Percentiles rank a stretch among this genome's conserved stretches.
These are phyloP conservation scores for Pachypanchax playfairii DNA, from an alignment of 2,113 vertebrate species.

Conservation along the genomic window DNA sequence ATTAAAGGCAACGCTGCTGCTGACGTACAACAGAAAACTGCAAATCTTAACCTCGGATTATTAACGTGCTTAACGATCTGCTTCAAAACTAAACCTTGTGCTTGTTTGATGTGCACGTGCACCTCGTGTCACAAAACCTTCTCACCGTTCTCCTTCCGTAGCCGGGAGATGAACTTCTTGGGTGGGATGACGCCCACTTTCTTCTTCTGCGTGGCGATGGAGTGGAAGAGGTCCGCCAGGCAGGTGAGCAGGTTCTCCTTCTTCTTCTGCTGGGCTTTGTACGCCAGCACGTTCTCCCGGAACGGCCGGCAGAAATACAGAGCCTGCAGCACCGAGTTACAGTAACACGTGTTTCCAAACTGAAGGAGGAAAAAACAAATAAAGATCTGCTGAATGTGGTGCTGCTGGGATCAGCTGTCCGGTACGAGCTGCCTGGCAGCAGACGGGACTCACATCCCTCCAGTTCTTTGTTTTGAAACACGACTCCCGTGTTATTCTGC, in stretches of 20 bases:
- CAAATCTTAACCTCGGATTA: not conserved
- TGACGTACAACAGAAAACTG: not conserved
- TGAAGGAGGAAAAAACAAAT: conserved; percentile 56
- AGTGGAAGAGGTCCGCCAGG: conserved; percentile 97
- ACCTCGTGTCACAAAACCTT: not conserved
- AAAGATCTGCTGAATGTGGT: no score
- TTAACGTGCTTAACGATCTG: no score
- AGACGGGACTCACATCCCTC: conserved; percentile 49
- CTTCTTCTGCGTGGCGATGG: conserved; percentile 98
- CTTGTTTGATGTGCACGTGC: no score
- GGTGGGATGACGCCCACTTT: conserved; percentile 98
- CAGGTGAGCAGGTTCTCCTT: conserved; percentile 97
- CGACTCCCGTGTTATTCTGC: conserved; percentile 51
- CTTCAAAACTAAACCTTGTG: no score
- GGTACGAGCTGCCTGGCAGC: not conserved
- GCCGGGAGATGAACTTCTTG: conserved; percentile 97
- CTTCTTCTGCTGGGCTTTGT: conserved; percentile 98
- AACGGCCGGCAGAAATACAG: conserved; percentile 97
- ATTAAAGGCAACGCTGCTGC: conserved; percentile 10
- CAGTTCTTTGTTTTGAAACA: conserved; percentile 51
- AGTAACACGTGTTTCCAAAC: conserved; percentile 99
- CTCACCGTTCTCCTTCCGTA: conserved; percentile 96
- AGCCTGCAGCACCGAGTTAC: conserved; percentile 97
- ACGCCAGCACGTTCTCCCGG: conserved; percentile 95
- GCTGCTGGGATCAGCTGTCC: no score